phyloP scores from a whole-genome alignment of 1,140 invertebrate genomes.

The Papilio xuthus region DNA sequence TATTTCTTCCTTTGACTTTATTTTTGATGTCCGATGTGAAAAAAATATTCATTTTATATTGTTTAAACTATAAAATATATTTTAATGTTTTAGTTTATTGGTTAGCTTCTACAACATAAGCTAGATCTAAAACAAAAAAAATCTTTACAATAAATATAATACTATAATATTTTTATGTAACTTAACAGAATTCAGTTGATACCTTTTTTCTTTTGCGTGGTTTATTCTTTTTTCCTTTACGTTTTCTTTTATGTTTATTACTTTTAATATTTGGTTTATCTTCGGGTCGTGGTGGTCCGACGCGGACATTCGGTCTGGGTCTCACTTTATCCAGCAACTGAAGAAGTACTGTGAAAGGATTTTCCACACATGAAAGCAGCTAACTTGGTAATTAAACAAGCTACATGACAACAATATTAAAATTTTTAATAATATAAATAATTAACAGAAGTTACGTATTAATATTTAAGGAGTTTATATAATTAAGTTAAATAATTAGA shows the following conservation, averaged over 20 bases:
- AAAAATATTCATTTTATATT: too few relatives aligned
- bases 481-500: too few relatives aligned
- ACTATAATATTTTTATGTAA: too few relatives aligned
- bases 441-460: too few relatives aligned
- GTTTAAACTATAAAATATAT: too few relatives aligned
- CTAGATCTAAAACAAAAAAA: background rate
- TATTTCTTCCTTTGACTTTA: too few relatives aligned
- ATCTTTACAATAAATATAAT: background rate
- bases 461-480: too few relatives aligned
- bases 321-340: slow-evolving; percentile 45
- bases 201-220: slow-evolving; percentile 54
- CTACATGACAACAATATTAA: too few relatives aligned
- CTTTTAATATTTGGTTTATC: slow-evolving; percentile 40
- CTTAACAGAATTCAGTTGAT: background rate
- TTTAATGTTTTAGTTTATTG: background rate
- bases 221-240: slow-evolving; percentile 47
- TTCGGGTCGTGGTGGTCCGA: slow-evolving; percentile 38
- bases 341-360: slow-evolving; percentile 42
- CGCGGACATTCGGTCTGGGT: slow-evolving; percentile 33
- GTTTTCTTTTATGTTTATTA: slow-evolving; percentile 51
- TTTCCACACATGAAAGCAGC: too few relatives aligned
- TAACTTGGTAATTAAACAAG: too few relatives aligned
- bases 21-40: too few relatives aligned
- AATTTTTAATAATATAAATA: too few relatives aligned
- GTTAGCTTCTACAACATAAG: background rate